These are phyloP conservation scores for Orthosia gracilis DNA, from an alignment of 2,888 invertebrate genomes.

Conservation along the genomic window DNA sequence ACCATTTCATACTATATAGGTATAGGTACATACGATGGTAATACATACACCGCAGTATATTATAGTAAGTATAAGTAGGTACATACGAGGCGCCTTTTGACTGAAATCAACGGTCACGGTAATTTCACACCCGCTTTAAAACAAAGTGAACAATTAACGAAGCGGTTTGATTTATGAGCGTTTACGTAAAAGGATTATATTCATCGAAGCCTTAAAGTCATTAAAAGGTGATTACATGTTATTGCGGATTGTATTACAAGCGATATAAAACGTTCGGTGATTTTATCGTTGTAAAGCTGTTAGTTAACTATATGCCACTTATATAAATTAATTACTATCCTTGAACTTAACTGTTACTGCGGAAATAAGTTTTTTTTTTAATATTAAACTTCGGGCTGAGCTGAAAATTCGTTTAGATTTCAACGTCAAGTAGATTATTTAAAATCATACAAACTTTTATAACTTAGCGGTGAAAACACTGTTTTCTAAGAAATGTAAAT, in stretches of 20 bases:
- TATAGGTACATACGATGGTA: too few species aligned
- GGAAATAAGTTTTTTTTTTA: not conserved
- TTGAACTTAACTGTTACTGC: constrained; percentile 1
- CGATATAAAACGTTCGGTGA: constrained; percentile 35
- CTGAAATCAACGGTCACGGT: constrained; percentile 45
- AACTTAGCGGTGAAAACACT: too few species aligned
- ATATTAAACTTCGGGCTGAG: not conserved
- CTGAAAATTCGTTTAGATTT: not conserved
- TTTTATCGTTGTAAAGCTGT: constrained; percentile 39
- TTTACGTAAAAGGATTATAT: constrained; percentile 68
- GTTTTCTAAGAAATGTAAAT: too few species aligned
- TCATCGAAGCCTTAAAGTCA: constrained; percentile 73
- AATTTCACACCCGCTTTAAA: constrained; percentile 55
- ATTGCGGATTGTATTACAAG: constrained; percentile 41
- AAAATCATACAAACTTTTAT: not conserved
- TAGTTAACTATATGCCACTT: constrained; percentile 26
- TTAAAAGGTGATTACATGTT: constrained; percentile 72
- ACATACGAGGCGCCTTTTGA: constrained; percentile 40
- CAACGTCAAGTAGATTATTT: not conserved
- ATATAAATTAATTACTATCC: constrained; percentile 14
- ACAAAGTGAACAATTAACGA: constrained; percentile 58
- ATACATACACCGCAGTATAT: not conserved
- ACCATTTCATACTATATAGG: too few species aligned
- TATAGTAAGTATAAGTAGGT: not conserved
- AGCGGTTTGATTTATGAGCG: constrained; percentile 66